Conservation (phyloP, 2,113 vertebrate genomes). For the Leptosomus discolor region DNA sequence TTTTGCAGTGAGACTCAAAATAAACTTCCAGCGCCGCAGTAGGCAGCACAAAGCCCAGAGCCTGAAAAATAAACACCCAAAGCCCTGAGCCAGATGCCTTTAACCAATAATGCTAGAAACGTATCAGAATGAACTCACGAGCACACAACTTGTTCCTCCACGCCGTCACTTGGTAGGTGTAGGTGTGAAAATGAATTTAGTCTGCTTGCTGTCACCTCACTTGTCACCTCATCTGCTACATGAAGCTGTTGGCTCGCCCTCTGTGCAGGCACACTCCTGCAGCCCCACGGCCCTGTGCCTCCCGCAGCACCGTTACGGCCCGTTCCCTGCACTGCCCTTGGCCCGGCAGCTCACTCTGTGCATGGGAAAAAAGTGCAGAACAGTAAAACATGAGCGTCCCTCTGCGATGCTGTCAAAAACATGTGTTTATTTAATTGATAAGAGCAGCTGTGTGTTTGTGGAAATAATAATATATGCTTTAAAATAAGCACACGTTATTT, state of each 20-base stretch:
- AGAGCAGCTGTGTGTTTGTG: neutral
- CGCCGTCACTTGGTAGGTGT: accelerated
- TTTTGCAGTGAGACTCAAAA: neutral
- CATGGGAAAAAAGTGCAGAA: neutral
- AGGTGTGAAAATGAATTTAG: neutral
- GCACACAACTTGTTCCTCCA: accelerated
- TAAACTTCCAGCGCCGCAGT: neutral
- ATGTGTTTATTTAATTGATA: neutral
- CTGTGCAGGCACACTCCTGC: accelerated
- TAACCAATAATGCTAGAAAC: accelerated
- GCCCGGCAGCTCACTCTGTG: accelerated
- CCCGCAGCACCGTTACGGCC: accelerated
- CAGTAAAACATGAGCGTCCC: neutral
- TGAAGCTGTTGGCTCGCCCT: neutral
- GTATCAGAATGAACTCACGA: accelerated
- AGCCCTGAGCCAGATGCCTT: neutral
- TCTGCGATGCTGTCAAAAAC: neutral
- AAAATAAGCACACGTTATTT: neutral
- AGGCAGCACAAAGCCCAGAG: neutral
- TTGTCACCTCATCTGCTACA: neutral
- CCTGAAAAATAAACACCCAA: accelerated
- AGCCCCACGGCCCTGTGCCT: neutral
- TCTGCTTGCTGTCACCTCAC: neutral
- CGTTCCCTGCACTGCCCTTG: no score
- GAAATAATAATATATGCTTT: neutral